A percentile compares a stretch with the other conserved stretches of the same genome.
phyloP scores from a whole-genome alignment of 2,113 vertebrate genomes.

The Protomyctophum bolini region DNA sequence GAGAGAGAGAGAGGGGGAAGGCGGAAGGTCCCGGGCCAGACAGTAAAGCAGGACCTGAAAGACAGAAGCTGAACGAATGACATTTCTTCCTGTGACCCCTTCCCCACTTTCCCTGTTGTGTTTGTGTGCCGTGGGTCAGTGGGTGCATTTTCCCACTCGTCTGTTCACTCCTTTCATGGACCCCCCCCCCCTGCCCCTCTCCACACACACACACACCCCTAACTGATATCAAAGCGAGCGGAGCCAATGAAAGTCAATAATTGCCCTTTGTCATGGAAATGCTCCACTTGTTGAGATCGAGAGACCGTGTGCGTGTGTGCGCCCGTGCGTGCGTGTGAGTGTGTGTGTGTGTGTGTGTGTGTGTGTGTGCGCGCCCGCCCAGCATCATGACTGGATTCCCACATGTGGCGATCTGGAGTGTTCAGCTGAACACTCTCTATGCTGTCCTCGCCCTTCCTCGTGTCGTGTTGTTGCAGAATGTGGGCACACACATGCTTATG shows the following conservation, averaged over 20 bases:
- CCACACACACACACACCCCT: constrained; percentile 68
- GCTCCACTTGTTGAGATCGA: constrained; percentile 61
- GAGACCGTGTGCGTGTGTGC: constrained; percentile 13
- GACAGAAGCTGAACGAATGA: constrained; percentile 60
- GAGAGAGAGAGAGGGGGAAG: constrained; percentile 39
- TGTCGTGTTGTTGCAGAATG: constrained; percentile 34
- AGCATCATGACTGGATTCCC: constrained; percentile 71
- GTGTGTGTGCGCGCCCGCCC: constrained; percentile 40
- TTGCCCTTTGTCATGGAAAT: constrained; percentile 82
- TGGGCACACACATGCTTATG: neutral
- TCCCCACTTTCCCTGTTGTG: constrained; percentile 62
- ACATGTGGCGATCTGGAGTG: constrained; percentile 71
- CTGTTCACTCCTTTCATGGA: constrained; percentile 57
- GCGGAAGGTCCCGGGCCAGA: constrained; percentile 6
- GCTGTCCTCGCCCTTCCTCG: constrained; percentile 1
- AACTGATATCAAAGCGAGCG: constrained; percentile 80
- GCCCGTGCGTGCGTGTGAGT: neutral
- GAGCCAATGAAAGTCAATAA: constrained; percentile 84
- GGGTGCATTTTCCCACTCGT: constrained; percentile 72
- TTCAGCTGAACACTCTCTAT: constrained; percentile 21
- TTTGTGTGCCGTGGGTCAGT: constrained; percentile 59
- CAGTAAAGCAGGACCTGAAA: constrained; percentile 19
- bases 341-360: constrained; percentile 36
- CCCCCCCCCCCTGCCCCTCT: constrained; percentile 51
- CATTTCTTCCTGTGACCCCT: constrained; percentile 67